Evolutionary conservation across 2,113 vertebrate genomes (phyloP).

Genomic region (Heteronetta atricapilla): DNA sequence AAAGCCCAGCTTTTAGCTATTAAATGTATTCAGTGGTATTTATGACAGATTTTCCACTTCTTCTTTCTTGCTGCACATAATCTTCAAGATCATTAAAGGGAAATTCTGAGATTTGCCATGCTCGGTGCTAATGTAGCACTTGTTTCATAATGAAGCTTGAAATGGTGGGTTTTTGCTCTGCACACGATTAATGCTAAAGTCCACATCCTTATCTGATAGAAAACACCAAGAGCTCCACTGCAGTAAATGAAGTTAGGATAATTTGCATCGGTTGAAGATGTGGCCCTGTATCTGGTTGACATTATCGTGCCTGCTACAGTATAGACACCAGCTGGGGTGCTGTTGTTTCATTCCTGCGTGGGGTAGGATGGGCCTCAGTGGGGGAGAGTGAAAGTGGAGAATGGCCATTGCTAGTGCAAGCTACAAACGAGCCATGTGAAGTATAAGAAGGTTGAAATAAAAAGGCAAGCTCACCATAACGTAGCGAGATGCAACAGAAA

Average conservation of each 20-base stretch:
- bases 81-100: slow-evolving; percentile 3
- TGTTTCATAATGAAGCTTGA: slow-evolving; percentile 58
- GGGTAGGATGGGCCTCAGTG: neutral
- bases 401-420: neutral
- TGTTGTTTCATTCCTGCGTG: neutral
- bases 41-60: slow-evolving; percentile 55
- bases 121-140: slow-evolving; percentile 24
- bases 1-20: slow-evolving; percentile 44
- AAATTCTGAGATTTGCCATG: slow-evolving; percentile 38
- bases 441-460: neutral
- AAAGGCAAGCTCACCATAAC: neutral
- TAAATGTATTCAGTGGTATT: slow-evolving; percentile 59
- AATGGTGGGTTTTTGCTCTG: neutral
- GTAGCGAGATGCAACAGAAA: neutral
- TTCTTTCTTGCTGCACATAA: neutral
- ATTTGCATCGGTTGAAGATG: slow-evolving; percentile 23
- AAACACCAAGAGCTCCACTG: slow-evolving; percentile 34
- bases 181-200: neutral
- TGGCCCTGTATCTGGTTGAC: slow-evolving; percentile 15
- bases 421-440: neutral
- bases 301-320: slow-evolving; percentile 2
- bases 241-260: slow-evolving; percentile 44
- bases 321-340: slow-evolving; percentile 14
- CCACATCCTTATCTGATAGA: slow-evolving; percentile 56
- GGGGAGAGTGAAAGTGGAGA: neutral